A percentile compares a stretch with the other conserved stretches of the same genome.
Conservation (phyloP, 2,888 invertebrate genomes). For the Linnaemya vulpina region DNA sequence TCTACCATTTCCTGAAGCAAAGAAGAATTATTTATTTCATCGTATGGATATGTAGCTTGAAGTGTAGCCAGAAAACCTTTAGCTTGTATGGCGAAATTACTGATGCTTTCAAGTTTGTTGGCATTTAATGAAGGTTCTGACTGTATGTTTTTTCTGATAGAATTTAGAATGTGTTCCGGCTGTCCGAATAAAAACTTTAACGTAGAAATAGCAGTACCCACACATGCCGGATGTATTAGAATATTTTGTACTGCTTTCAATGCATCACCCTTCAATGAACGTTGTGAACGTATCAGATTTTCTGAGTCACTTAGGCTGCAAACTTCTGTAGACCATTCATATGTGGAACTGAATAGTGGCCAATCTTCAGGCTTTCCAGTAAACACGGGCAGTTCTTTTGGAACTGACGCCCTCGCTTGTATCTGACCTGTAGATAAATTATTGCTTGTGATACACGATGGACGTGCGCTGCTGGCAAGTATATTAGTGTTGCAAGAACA, state of each 20-base stretch:
- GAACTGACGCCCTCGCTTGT: slow-evolving; percentile 44
- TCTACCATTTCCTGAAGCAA: no score
- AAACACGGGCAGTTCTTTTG: slow-evolving; percentile 56
- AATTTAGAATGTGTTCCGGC: slow-evolving; percentile 21
- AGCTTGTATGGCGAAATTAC: slow-evolving; percentile 43
- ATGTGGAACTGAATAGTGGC: slow-evolving; percentile 61
- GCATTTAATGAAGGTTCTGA: slow-evolving; percentile 26
- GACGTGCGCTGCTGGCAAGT: not conserved
- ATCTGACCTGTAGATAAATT: slow-evolving; percentile 6
- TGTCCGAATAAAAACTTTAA: slow-evolving; percentile 31
- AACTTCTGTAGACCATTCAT: slow-evolving; percentile 57
- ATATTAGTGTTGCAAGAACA: not conserved
- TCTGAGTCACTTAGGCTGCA: slow-evolving; percentile 61
- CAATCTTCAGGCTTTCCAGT: slow-evolving; percentile 56
- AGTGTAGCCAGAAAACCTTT: slow-evolving; percentile 47
- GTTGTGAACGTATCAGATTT: slow-evolving; percentile 61
- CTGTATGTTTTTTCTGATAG: slow-evolving; percentile 45
- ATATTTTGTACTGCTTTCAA: slow-evolving; percentile 48
- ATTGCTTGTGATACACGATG: not conserved
- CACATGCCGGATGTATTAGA: slow-evolving; percentile 55
- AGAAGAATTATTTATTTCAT: slow-evolving; percentile 50
- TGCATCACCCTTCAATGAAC: slow-evolving; percentile 32
- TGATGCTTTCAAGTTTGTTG: slow-evolving; percentile 47
- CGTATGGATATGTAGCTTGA: slow-evolving; percentile 32
- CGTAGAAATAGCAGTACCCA: slow-evolving; percentile 42